Percentiles rank a stretch among this genome's conserved stretches.
These are phyloP conservation scores for Esox lucius DNA, from an alignment of 2,797 vertebrate genomes.

Conservation along the genomic window DNA sequence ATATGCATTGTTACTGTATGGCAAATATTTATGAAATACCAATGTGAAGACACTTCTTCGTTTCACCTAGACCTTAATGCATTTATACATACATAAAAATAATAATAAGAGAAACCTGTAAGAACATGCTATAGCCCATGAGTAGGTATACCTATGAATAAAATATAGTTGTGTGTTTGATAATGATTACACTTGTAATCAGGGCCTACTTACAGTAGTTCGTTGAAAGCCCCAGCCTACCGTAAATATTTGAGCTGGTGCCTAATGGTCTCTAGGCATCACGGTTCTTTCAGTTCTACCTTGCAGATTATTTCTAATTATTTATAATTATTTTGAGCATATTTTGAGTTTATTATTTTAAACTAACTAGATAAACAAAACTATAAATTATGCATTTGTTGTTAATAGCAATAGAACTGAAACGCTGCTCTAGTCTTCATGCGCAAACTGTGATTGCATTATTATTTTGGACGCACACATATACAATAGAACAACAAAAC, in stretches of 20 bases:
- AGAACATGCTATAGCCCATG: no score
- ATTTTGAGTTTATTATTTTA: not conserved
- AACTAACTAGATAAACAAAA: not conserved
- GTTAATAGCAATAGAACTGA: slow-evolving; percentile 27
- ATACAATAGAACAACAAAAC: not conserved
- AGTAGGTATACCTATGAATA: no score
- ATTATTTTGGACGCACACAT: not conserved
- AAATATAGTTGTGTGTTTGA: no score
- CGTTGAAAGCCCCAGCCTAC: no score
- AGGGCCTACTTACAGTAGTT: no score
- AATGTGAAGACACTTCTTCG: no score
- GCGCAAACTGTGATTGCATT: slow-evolving; percentile 41
- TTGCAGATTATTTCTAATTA: not conserved
- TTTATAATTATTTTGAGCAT: not conserved
- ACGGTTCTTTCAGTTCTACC: not conserved
- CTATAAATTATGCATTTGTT: not conserved
- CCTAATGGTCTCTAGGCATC: not conserved
- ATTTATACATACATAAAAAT: no score
- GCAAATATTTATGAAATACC: not conserved
- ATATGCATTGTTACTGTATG: not conserved
- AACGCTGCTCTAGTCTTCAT: slow-evolving; percentile 40
- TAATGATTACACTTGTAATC: no score
- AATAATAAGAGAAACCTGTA: no score
- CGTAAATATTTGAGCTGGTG: not conserved
- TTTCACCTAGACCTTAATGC: no score